Conservation (phyloP, 2,113 vertebrate species). For the Pseudolaguvia tuberculata region DNA sequence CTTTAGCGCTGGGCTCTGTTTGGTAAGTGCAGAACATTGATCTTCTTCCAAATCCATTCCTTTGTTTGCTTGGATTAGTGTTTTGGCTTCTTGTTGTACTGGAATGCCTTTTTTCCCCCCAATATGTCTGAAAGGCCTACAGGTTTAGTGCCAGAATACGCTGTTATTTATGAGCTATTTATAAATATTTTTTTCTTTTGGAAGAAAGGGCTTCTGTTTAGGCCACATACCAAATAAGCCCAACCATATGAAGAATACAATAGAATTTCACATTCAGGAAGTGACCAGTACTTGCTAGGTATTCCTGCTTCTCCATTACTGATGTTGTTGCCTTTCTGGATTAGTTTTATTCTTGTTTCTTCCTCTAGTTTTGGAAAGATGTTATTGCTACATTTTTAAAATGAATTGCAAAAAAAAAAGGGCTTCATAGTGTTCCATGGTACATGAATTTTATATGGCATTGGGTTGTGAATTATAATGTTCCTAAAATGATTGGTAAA, state of each 20-base stretch:
- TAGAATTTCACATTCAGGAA: not conserved
- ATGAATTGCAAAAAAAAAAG: not conserved
- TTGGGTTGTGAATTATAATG: too few relatives aligned
- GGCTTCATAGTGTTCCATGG: not conserved
- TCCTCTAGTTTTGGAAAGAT: not conserved
- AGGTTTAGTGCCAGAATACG: not conserved
- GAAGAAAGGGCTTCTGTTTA: not conserved
- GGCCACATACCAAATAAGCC: not conserved
- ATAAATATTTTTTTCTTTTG: not conserved
- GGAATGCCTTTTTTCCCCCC: not conserved
- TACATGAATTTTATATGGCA: too few relatives aligned
- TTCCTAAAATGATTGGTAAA: too few relatives aligned
- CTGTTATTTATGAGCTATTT: not conserved
- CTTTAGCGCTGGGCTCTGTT: not conserved
- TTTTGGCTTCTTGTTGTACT: not conserved
- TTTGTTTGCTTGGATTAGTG: not conserved
- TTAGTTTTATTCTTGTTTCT: not conserved
- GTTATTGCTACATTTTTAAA: not conserved
- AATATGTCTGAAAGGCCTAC: not conserved
- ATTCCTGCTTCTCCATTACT: not conserved
- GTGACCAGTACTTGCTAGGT: not conserved
- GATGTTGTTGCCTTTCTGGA: not conserved
- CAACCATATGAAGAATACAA: not conserved
- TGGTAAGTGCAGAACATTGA: not conserved
- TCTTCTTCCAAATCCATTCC: not conserved